A percentile compares a stretch with the other conserved stretches of the same genome.
Evolutionary conservation across 1,140 invertebrate genomes (phyloP).

Genomic region (Eriosoma lanigerum): DNA sequence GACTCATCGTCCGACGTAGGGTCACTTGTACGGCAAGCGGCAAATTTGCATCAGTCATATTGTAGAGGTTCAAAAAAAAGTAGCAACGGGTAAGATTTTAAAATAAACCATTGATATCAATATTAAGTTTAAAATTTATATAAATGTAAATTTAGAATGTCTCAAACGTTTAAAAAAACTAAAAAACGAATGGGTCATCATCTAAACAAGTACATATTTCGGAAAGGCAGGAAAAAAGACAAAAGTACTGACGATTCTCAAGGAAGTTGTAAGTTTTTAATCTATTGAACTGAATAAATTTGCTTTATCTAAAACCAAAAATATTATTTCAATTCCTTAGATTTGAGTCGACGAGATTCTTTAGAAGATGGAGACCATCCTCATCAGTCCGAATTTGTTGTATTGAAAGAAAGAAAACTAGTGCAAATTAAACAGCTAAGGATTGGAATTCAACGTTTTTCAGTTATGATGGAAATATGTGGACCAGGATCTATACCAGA

Average conservation of each 20-base stretch:
- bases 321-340: conserved; percentile 59
- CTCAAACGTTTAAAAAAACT: conserved; percentile 68
- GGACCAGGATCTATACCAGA: conserved; percentile 94
- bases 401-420: conserved; percentile 80
- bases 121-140: background rate
- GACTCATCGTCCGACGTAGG: conserved; percentile 65
- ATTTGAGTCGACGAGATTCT: conserved; percentile 80
- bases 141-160: conserved; percentile 58
- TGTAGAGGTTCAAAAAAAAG: conserved; percentile 57
- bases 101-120: background rate
- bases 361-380: conserved; percentile 75
- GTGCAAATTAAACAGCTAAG: conserved; percentile 73
- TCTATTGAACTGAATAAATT: background rate
- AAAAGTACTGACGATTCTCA: conserved; percentile 81
- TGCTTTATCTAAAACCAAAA: background rate
- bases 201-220: conserved; percentile 74
- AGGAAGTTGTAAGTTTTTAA: conserved; percentile 69
- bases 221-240: conserved; percentile 76
- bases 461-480: conserved; percentile 90
- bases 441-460: conserved; percentile 80
- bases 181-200: conserved; percentile 82
- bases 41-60: conserved; percentile 55
- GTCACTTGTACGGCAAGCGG: conserved; percentile 55
- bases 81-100: conserved; percentile 54
- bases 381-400: conserved; percentile 80